Evolutionary conservation across 2,113 vertebrate species (phyloP).

Genomic region (Nothocercus julius): DNA sequence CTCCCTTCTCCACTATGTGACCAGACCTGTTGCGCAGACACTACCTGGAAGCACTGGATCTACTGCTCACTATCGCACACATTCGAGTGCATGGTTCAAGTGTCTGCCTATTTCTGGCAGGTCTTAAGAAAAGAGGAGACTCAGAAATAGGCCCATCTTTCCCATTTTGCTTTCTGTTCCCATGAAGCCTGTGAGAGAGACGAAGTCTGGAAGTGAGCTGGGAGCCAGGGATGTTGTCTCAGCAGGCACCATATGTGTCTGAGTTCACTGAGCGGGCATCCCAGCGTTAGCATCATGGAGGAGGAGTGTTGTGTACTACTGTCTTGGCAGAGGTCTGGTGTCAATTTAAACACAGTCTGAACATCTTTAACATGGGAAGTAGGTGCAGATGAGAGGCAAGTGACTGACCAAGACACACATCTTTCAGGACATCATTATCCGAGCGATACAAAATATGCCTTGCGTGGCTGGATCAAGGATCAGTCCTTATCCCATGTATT

Average conservation of each 20-base stretch:
- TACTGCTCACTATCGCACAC: not conserved
- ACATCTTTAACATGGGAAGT: not conserved
- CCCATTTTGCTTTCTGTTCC: not conserved
- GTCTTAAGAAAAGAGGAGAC: not conserved
- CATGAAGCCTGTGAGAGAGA: not conserved
- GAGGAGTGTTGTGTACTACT: not conserved
- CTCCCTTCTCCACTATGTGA: not conserved
- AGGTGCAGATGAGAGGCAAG: not conserved
- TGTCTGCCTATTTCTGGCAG: not conserved
- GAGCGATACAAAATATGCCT: not conserved
- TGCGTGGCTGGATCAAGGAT: not conserved
- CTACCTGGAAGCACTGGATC: not conserved
- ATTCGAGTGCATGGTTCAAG: too few species aligned
- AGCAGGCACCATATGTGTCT: not conserved
- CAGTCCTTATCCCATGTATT: not conserved
- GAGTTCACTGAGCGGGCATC: not conserved
- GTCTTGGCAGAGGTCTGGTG: not conserved
- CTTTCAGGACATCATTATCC: not conserved
- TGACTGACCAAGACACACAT: not conserved
- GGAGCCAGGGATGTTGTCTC: not conserved
- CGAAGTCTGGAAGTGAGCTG: not conserved
- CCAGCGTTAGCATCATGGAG: not conserved
- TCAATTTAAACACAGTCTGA: not conserved
- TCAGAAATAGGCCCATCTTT: rapidly evolving
- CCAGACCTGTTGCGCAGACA: not conserved